Percentiles rank a stretch among this genome's conserved stretches.
Evolutionary conservation across 2,888 invertebrate species (phyloP).

Genomic region (Eupithecia dodoneata): DNA sequence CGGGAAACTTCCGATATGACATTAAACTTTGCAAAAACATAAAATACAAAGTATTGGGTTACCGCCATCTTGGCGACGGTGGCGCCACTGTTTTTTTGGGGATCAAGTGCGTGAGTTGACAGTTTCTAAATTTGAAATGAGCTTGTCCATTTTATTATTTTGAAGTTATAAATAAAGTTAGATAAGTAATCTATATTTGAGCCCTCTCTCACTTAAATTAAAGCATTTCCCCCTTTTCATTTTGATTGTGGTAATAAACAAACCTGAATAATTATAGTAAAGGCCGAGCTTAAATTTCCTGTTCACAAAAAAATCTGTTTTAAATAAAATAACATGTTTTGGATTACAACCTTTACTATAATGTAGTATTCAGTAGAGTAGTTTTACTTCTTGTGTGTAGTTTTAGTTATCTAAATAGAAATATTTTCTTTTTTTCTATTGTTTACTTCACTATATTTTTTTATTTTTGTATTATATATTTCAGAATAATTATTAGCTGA

Average conservation of each 20-base stretch:
- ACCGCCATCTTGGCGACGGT: conserved; percentile 55
- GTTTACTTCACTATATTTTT: too few relatives aligned
- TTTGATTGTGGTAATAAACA: too few relatives aligned
- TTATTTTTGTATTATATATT: too few relatives aligned
- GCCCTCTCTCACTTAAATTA: neutral
- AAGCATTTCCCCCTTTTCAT: too few relatives aligned
- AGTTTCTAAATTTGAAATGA: conserved; percentile 5
- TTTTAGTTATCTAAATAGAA: too few relatives aligned
- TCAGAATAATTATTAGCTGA: neutral
- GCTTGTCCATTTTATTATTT: neutral
- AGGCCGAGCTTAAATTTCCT: neutral
- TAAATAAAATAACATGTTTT: neutral
- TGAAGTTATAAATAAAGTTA: neutral
- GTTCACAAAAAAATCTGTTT: neutral
- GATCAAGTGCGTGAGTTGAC: conserved; percentile 50
- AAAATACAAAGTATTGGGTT: conserved; percentile 70
- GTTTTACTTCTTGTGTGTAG: too few relatives aligned
- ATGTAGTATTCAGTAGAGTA: too few relatives aligned
- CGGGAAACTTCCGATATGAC: conserved; percentile 71
- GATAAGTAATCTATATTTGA: neutral
- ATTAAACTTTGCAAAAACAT: conserved; percentile 74
- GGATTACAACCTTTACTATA: too few relatives aligned
- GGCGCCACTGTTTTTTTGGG: conserved; percentile 68
- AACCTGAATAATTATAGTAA: neutral
- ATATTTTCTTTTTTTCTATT: too few relatives aligned